Percentiles rank a stretch among this genome's conserved stretches.
Evolutionary conservation across 2,113 vertebrate genomes (phyloP).

Genomic region (Ammodytes dubius): DNA sequence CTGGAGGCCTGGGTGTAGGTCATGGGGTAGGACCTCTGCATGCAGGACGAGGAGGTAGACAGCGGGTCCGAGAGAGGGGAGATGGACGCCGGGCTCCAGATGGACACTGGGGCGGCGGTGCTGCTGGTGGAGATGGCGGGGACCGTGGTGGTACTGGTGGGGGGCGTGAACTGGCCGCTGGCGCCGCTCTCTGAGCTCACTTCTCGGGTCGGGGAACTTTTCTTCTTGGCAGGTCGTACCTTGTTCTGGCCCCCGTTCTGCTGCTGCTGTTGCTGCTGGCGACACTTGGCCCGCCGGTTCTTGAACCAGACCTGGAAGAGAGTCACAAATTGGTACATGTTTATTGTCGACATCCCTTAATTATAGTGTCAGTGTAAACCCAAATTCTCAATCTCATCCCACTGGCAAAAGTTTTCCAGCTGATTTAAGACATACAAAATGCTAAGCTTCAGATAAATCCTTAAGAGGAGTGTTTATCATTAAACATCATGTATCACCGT

Average conservation of each 20-base stretch:
- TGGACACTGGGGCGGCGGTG: slow-evolving; percentile 90
- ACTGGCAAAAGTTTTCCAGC: slow-evolving; percentile 36
- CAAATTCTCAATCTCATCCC: not conserved
- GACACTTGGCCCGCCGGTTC: slow-evolving; percentile 97
- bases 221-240: slow-evolving; percentile 97
- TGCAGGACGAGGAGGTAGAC: slow-evolving; percentile 99
- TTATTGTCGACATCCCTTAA: not conserved
- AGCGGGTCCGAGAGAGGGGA: slow-evolving; percentile 97
- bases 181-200: slow-evolving; percentile 97
- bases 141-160: slow-evolving; percentile 92
- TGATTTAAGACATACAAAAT: slow-evolving; percentile 42
- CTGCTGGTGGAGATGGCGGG: slow-evolving; percentile 94
- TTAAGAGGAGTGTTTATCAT: not conserved
- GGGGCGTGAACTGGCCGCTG: slow-evolving; percentile 97
- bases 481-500: not conserved
- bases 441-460: slow-evolving; percentile 14
- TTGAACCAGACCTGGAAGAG: slow-evolving; percentile 95
- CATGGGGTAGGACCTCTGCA: slow-evolving; percentile 99
- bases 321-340: slow-evolving; percentile 2
- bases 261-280: slow-evolving; percentile 94
- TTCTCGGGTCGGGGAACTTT: slow-evolving; percentile 95
- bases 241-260: slow-evolving; percentile 99
- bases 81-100: slow-evolving; percentile 99
- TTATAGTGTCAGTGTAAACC: not conserved
- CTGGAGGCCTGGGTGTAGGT: slow-evolving; percentile 99